phyloP scores from a whole-genome alignment of 53 echinoderm and acorn worm genomes.

The Holothuria scabra region DNA sequence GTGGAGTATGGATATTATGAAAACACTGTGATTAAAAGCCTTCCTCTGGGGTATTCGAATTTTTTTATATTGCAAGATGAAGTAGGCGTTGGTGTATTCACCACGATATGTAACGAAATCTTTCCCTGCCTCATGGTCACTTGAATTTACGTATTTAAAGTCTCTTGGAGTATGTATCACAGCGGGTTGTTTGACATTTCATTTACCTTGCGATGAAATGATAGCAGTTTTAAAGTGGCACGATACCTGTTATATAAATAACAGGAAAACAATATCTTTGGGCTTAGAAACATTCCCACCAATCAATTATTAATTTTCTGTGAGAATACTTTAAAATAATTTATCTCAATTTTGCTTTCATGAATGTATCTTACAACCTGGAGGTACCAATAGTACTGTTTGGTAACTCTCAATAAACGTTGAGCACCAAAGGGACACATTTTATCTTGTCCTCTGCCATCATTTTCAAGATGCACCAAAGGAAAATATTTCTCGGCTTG shows the following conservation, averaged over 20 bases:
- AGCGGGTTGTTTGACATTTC: background rate
- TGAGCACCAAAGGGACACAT: no score
- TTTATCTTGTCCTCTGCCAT: no score
- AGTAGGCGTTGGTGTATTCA: conserved; percentile 28
- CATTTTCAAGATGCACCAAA: no score
- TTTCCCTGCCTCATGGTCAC: conserved; percentile 33
- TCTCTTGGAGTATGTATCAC: conserved; percentile 4
- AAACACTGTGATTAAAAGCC: conserved; percentile 49
- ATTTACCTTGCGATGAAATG: conserved; percentile 2
- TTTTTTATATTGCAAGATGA: conserved; percentile 16
- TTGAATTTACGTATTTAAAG: conserved; percentile 29
- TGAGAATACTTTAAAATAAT: no score
- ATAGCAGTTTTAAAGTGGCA: conserved; percentile 30
- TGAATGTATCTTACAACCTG: no score
- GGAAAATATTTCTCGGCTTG: no score
- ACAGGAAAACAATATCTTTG: no score
- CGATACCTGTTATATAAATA: background rate
- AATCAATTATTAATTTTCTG: no score
- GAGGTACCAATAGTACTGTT: no score
- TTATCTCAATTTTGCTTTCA: no score
- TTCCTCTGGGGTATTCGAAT: conserved; percentile 40
- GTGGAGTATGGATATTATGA: conserved; percentile 33
- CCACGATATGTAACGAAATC: conserved; percentile 31
- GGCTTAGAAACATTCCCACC: no score
- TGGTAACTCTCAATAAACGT: no score